Evolutionary conservation across 2,113 vertebrate species (phyloP), one percentile per base, ranked within the genome.

Genomic region (Pituophis catenifer): DNA sequence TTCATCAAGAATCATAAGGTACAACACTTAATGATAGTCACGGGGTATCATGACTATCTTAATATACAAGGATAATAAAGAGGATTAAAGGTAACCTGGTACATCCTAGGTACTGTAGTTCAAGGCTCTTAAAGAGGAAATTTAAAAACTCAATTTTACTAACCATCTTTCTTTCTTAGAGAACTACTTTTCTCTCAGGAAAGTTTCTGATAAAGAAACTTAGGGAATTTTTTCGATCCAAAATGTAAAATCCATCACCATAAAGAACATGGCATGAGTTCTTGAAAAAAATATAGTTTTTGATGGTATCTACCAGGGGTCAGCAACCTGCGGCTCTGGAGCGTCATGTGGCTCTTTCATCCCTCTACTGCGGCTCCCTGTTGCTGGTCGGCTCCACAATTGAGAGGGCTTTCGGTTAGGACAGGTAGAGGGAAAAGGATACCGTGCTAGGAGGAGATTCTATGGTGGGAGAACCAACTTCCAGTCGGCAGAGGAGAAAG

Each of bases 241-340:
- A 17, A 59, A 26, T 59, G 21, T 59, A 59, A 59, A 59, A 89
- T 59, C 91, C 1, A 5, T 21, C 13, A 13, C 19, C 55, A 88
- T 50, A 24, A 94, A 93, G 90, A 90, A 54, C 92, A 19, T 23
- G 55, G 89, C 89, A 55, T 94, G 91, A 50, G 58, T 65, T 65
- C 26, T 65, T n/a, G 62, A 65, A 5, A 29, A 29, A 38, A 48
- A 44, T 44, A 85, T 44, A 21, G 38, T 2, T 85, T 19, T 85
- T 38, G 12, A 81, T 62, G 38, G 91, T 95, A 90, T 59, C 24
- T 62, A 55, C 88, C 44, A 48, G 44, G 44, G 44, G 44, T 48
- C 44, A 48, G 4, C 44, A 48, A 48, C 44, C 44, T 1, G 0
- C 4, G 4, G 44, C 44, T 48, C 44, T 48, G 44, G 44, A 48